phyloP scores from a whole-genome alignment of 1,140 invertebrate species.

The Drosophila nebulosa region DNA sequence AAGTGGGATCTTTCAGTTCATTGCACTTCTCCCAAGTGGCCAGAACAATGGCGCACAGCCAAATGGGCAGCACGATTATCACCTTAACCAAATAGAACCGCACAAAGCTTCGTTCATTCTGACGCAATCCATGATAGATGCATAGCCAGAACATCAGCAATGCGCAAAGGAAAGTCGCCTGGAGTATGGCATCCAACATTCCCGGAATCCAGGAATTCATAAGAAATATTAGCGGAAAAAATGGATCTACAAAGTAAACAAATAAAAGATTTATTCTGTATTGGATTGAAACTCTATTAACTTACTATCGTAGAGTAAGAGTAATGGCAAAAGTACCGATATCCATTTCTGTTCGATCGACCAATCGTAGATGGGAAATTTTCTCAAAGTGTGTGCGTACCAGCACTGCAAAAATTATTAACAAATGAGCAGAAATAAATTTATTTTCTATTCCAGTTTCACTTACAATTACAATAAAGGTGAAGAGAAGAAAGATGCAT shows the following conservation, averaged over 20 bases:
- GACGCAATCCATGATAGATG: conserved; percentile 94
- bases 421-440: conserved; percentile 48
- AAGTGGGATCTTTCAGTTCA: conserved; percentile 94
- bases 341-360: conserved; percentile 99
- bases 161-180: conserved; percentile 93
- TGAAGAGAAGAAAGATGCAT: conserved; percentile 93
- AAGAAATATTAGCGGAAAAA: conserved; percentile 95
- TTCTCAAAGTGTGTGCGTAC: conserved; percentile 93
- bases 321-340: conserved; percentile 91
- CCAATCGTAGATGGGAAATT: conserved; percentile 95
- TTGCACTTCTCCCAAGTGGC: conserved; percentile 95
- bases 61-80: conserved; percentile 92
- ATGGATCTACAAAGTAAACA: conserved; percentile 87
- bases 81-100: conserved; percentile 96
- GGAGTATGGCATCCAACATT: conserved; percentile 93
- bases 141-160: conserved; percentile 95
- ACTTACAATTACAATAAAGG: conserved; percentile 94
- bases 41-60: conserved; percentile 92
- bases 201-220: conserved; percentile 94
- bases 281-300: neutral
- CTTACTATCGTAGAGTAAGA: conserved; percentile 96
- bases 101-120: conserved; percentile 92
- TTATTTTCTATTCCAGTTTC: neutral
- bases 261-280: neutral
- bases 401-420: conserved; percentile 86